These are phyloP conservation scores for Baronia brevicornis DNA, from an alignment of 2,888 invertebrate genomes.

Conservation along the genomic window DNA sequence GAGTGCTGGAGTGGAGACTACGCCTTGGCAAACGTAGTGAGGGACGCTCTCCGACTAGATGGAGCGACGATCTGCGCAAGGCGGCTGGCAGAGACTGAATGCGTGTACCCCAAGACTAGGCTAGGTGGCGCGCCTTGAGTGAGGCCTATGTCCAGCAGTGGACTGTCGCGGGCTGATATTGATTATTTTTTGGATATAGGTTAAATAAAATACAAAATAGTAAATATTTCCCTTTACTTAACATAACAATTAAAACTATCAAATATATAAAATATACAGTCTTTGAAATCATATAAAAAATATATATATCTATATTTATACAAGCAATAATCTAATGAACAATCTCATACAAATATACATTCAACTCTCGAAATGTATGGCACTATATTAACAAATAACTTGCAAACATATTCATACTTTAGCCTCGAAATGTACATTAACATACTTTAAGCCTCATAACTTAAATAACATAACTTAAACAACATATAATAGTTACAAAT, in stretches of 20 bases:
- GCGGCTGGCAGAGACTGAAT: too few species aligned
- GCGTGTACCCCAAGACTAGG: too few species aligned
- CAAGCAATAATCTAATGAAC: neutral
- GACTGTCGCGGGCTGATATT: too few species aligned
- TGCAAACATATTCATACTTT: too few species aligned
- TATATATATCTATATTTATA: conserved; percentile 6
- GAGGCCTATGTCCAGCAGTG: too few species aligned
- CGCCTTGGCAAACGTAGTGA: too few species aligned
- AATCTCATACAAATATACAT: neutral
- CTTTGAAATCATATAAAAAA: conserved; percentile 56
- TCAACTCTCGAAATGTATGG: conserved; percentile 3
- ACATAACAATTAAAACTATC: conserved; percentile 22
- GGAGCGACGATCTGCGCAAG: too few species aligned
- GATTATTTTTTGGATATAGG: neutral
- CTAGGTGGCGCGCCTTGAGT: too few species aligned
- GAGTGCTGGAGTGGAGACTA: too few species aligned
- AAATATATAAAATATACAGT: conserved; percentile 69
- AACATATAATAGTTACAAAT: too few species aligned
- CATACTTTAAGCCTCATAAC: conserved; percentile 17
- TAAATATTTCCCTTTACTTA: conserved; percentile 22
- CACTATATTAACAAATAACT: conserved; percentile 8
- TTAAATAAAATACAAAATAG: neutral
- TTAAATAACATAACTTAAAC: conserved; percentile 3
- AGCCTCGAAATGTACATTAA: too few species aligned
- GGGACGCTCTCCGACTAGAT: too few species aligned